Evolutionary conservation across 2,113 vertebrate species (phyloP).

Genomic region (Oncorhynchus tshawytscha): DNA sequence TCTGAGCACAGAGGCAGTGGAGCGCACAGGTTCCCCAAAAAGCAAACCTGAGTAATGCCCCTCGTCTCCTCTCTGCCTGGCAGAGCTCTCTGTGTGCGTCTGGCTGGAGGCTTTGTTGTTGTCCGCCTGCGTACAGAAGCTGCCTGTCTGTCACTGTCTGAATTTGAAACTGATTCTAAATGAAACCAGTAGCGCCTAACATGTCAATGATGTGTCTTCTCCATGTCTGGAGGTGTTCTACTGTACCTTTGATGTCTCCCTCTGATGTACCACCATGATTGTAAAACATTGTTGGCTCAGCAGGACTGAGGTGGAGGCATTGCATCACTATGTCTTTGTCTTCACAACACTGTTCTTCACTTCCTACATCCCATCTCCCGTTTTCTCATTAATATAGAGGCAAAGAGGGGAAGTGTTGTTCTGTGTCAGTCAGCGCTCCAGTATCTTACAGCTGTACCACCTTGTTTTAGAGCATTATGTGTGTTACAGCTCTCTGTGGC

Average conservation of each 20-base stretch:
- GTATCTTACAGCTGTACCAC: background rate
- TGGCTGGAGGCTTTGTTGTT: constrained; percentile 38
- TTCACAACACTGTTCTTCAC: background rate
- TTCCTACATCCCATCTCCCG: background rate
- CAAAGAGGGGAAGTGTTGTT: background rate
- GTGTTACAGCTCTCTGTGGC: background rate
- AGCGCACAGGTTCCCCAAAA: constrained; percentile 11
- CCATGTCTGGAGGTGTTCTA: background rate
- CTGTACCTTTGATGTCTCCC: background rate
- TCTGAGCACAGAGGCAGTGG: constrained; percentile 49
- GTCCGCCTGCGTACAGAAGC: background rate
- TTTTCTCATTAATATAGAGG: background rate
- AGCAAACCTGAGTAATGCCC: constrained; percentile 27
- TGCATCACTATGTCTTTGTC: background rate
- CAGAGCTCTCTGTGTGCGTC: constrained; percentile 24
- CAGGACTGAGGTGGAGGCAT: background rate
- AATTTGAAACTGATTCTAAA: background rate
- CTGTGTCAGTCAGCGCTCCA: background rate
- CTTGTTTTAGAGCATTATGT: background rate
- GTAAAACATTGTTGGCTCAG: background rate
- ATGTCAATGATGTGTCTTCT: background rate
- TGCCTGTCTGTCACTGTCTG: background rate
- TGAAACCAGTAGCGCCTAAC: background rate
- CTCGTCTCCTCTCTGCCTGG: constrained; percentile 37
- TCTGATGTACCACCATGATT: background rate